These are phyloP conservation scores for Tragelaphus buxtoni DNA, from an alignment of 2,113 vertebrate species.

Conservation along the genomic window DNA sequence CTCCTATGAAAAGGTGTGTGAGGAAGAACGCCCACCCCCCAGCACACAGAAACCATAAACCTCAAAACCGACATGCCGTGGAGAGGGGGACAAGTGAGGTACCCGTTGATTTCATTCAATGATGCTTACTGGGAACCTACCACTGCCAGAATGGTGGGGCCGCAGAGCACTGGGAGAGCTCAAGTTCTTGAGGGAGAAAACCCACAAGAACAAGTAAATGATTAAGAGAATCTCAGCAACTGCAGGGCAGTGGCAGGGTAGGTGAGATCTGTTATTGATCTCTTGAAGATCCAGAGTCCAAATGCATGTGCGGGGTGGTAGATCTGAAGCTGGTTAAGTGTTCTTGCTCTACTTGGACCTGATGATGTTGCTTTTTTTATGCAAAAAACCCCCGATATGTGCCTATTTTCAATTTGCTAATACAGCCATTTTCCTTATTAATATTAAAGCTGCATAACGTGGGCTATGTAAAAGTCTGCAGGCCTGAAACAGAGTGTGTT, in stretches of 20 bases:
- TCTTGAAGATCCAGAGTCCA: not conserved
- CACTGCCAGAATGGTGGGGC: not conserved
- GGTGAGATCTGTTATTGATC: not conserved
- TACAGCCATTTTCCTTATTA: slow-evolving; percentile 68
- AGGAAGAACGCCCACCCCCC: not conserved
- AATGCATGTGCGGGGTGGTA: fast-evolving
- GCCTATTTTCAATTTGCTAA: slow-evolving; percentile 54
- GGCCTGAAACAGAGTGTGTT: slow-evolving; percentile 68
- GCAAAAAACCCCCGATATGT: not conserved
- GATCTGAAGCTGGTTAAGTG: not conserved
- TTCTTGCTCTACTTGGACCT: not conserved
- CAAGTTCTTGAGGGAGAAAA: not conserved
- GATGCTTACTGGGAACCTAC: not conserved
- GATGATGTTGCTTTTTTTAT: slow-evolving; percentile 24
- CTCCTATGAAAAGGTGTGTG: not conserved
- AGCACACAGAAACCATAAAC: not conserved
- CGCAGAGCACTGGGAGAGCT: not conserved
- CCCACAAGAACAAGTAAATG: not conserved
- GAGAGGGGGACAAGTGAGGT: not conserved
- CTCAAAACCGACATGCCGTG: not conserved
- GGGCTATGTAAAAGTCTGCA: slow-evolving; percentile 51
- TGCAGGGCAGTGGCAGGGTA: too few relatives aligned
- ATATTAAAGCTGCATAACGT: slow-evolving; percentile 34
- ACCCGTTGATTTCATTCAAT: fast-evolving
- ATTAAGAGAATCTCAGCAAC: not conserved